Evolutionary conservation across 2,888 invertebrate genomes (phyloP).

Genomic region (Drosophila pseudotakahashii): DNA sequence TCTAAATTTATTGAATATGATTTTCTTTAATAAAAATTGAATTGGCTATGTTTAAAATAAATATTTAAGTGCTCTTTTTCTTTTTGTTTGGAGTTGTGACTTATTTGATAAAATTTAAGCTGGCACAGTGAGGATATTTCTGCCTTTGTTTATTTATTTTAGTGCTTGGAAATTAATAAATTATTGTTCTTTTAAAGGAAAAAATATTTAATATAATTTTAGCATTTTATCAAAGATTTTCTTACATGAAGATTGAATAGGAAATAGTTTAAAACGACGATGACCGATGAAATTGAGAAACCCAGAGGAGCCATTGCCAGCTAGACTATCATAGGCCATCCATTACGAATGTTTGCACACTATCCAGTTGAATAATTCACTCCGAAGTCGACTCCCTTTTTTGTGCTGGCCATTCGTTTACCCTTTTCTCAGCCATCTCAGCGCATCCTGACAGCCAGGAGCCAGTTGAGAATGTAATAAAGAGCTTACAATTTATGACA

Average conservation of each 20-base stretch:
- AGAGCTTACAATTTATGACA: constrained; percentile 59
- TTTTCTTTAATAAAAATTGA: too few relatives aligned
- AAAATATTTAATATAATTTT: too few relatives aligned
- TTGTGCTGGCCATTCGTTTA: constrained; percentile 5
- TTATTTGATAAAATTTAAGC: too few relatives aligned
- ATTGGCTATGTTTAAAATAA: too few relatives aligned
- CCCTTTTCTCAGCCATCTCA: constrained; percentile 19
- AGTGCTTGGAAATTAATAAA: too few relatives aligned
- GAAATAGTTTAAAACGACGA: background rate
- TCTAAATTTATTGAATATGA: background rate
- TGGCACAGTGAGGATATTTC: too few relatives aligned
- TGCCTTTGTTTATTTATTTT: too few relatives aligned
- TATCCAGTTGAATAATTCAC: constrained; percentile 35
- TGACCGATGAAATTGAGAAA: background rate
- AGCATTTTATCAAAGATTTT: too few relatives aligned
- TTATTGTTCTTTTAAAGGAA: too few relatives aligned
- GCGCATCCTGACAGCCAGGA: constrained; percentile 28
- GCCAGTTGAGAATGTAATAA: constrained; percentile 48
- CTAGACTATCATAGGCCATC: constrained; percentile 11
- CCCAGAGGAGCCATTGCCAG: background rate
- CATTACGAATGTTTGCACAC: constrained; percentile 26
- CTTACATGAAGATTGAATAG: background rate
- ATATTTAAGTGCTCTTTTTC: too few relatives aligned
- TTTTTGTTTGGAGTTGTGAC: too few relatives aligned
- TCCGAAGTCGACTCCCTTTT: constrained; percentile 3